A percentile compares a stretch with the other conserved stretches of the same genome.
Conservation (phyloP, 2,113 vertebrate species). For the Sterrhoptilus dennistouni region DNA sequence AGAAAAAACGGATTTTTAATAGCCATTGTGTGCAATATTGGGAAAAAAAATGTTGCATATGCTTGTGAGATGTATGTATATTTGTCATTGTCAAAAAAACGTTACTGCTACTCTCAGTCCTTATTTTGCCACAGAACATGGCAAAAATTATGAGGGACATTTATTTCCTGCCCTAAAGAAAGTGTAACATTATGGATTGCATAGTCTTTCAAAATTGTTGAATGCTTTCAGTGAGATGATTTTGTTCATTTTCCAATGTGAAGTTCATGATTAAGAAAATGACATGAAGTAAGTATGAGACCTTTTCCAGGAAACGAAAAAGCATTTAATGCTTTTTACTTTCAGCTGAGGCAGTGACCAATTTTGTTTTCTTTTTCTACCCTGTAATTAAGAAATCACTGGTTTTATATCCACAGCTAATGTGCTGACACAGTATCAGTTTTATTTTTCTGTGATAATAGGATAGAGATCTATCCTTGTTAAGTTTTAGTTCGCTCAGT, state of each 20-base stretch:
- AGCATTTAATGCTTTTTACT: background rate
- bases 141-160: background rate
- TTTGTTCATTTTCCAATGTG: background rate
- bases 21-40: background rate
- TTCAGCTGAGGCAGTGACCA: background rate
- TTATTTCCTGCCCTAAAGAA: background rate
- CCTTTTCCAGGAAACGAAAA: background rate
- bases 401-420: background rate
- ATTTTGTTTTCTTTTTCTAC: conserved; percentile 24
- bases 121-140: conserved; percentile 11
- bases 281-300: background rate
- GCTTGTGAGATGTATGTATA: background rate
- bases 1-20: background rate
- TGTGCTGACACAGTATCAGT: conserved; percentile 21
- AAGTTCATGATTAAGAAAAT: background rate
- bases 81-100: background rate
- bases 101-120: background rate
- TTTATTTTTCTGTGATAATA: conserved; percentile 10
- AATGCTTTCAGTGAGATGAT: background rate
- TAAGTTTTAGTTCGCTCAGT: background rate
- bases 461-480: background rate
- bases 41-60: background rate
- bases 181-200: background rate
- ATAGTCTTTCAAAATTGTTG: background rate
- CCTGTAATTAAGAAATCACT: conserved; percentile 37